These are phyloP conservation scores for Cryptophagus acutangulus DNA, from an alignment of 2,888 invertebrate genomes.

Conservation along the genomic window DNA sequence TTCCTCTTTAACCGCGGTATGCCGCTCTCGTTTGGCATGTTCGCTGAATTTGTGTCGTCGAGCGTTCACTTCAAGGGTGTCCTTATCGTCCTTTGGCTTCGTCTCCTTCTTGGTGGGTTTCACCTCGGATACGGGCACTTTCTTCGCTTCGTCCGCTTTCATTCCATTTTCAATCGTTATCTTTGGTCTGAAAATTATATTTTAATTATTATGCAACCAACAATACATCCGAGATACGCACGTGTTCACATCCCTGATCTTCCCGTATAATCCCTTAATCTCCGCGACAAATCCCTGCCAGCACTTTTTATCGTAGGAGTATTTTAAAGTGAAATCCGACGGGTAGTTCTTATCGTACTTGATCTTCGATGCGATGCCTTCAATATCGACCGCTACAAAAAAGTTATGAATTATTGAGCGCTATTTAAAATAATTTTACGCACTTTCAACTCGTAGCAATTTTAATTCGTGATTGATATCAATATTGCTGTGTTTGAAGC, in stretches of 20 bases:
- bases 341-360: constrained; percentile 48
- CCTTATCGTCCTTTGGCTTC: constrained; percentile 33
- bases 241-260: constrained; percentile 39
- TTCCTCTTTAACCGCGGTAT: constrained; percentile 4
- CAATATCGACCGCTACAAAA: constrained; percentile 55
- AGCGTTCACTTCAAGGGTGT: constrained; percentile 38
- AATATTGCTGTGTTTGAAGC: constrained; percentile 66
- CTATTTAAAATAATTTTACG: constrained; percentile 40
- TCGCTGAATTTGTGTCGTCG: constrained; percentile 33
- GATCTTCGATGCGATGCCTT: constrained; percentile 55
- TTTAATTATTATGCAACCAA: constrained; percentile 1
- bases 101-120: constrained; percentile 42
- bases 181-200: constrained; percentile 35
- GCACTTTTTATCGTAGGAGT: constrained; percentile 38
- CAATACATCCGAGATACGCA: constrained; percentile 19
- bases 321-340: constrained; percentile 41
- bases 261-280: constrained; percentile 39
- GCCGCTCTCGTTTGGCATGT: constrained; percentile 24
- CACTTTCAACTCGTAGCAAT: constrained; percentile 73
- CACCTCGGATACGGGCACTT: constrained; percentile 33
- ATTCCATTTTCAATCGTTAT: constrained; percentile 46
- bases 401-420: constrained; percentile 1
- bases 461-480: constrained; percentile 73
- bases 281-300: constrained; percentile 40
- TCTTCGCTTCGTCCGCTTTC: constrained; percentile 32